Percentiles rank a stretch among this genome's conserved stretches.
These are phyloP conservation scores for Leptinotarsa tumamoca DNA, from an alignment of 2,888 invertebrate species.

Conservation along the genomic window DNA sequence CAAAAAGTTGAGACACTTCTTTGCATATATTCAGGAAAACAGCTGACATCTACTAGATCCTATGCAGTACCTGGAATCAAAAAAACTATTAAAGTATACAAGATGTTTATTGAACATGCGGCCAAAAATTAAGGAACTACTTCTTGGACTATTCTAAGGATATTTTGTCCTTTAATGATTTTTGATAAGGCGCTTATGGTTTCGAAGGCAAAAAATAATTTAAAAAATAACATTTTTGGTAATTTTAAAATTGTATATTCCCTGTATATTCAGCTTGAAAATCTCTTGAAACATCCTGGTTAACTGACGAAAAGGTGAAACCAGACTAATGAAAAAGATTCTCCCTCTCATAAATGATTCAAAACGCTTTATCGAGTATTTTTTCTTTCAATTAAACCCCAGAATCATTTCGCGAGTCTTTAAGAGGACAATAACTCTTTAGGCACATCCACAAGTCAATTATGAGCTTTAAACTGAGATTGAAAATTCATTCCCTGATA, in stretches of 20 bases:
- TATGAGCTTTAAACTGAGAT: not conserved
- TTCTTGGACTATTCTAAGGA: too few relatives aligned
- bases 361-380: not conserved
- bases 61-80: not conserved
- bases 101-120: too few relatives aligned
- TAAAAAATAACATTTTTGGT: too few relatives aligned
- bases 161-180: too few relatives aligned
- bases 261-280: too few relatives aligned
- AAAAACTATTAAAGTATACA: not conserved
- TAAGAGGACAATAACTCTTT: not conserved
- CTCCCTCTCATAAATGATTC: not conserved
- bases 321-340: not conserved
- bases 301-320: not conserved
- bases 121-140: too few relatives aligned
- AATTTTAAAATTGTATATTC: too few relatives aligned
- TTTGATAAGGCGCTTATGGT: too few relatives aligned
- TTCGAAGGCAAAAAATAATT: too few relatives aligned
- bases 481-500: not conserved
- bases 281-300: not conserved
- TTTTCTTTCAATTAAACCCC: slow-evolving; percentile 2
- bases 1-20: not conserved
- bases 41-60: not conserved
- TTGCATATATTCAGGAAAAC: not conserved
- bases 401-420: not conserved
- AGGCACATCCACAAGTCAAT: not conserved